Evolutionary conservation across 2,888 invertebrate species (phyloP).

Genomic region (Ophion slaviceki): DNA sequence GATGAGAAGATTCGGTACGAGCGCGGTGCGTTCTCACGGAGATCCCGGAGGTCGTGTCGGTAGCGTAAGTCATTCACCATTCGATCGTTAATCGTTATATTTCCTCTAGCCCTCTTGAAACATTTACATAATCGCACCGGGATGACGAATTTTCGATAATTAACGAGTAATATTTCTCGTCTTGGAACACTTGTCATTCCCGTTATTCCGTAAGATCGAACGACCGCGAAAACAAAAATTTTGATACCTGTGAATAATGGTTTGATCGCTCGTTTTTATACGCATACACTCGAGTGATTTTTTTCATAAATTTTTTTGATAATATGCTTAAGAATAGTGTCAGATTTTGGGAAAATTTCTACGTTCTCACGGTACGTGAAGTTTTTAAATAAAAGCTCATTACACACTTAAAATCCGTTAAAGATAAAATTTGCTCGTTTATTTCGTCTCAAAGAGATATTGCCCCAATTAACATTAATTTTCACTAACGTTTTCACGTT

Average conservation of each 20-base stretch:
- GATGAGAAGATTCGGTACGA: constrained; percentile 73
- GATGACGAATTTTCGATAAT: neutral
- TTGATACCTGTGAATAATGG: neutral
- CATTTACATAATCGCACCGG: constrained; percentile 63
- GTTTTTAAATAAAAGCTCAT: too few relatives aligned
- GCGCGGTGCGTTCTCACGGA: constrained; percentile 68
- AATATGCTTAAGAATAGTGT: neutral
- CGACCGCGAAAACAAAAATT: neutral
- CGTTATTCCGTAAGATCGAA: too few relatives aligned
- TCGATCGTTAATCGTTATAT: constrained; percentile 14
- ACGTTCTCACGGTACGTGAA: too few relatives aligned
- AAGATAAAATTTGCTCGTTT: too few relatives aligned
- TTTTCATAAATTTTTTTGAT: neutral
- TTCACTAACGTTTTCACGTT: too few relatives aligned
- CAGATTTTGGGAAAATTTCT: too few relatives aligned
- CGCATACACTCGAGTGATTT: neutral
- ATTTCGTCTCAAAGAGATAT: too few relatives aligned
- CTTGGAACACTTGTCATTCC: neutral
- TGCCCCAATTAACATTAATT: too few relatives aligned
- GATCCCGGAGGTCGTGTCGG: constrained; percentile 73
- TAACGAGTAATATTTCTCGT: neutral
- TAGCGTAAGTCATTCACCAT: constrained; percentile 70
- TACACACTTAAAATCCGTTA: too few relatives aligned
- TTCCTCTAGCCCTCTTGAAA: constrained; percentile 2
- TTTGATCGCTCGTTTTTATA: neutral